These are phyloP conservation scores for Helicoverpa zea DNA, from an alignment of 1,140 invertebrate genomes.

Conservation along the genomic window DNA sequence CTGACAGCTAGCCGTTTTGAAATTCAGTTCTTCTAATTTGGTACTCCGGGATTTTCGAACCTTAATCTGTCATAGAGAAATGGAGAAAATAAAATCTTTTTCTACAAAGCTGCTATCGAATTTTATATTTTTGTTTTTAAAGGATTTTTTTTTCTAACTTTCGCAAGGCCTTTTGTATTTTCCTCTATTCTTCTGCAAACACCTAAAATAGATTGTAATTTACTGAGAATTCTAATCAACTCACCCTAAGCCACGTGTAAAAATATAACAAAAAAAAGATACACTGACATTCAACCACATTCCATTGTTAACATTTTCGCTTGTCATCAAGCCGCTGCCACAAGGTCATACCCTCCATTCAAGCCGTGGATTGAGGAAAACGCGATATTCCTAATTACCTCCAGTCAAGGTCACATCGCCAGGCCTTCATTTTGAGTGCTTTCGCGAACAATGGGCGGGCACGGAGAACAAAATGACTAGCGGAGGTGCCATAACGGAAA, in stretches of 20 bases:
- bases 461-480: not conserved
- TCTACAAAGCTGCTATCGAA: too few relatives aligned
- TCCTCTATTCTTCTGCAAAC: too few relatives aligned
- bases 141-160: too few relatives aligned
- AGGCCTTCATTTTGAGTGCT: not conserved
- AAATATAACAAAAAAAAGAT: not conserved
- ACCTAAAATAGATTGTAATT: too few relatives aligned
- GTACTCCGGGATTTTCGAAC: too few relatives aligned
- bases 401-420: slow-evolving; percentile 21
- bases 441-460: not conserved
- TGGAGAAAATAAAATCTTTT: too few relatives aligned
- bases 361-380: slow-evolving; percentile 22
- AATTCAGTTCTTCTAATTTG: not conserved
- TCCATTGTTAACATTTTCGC: not conserved
- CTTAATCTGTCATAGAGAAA: too few relatives aligned
- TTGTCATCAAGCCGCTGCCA: slow-evolving; percentile 7
- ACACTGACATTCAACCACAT: slow-evolving; percentile 7
- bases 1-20: not conserved
- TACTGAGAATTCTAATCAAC: too few relatives aligned
- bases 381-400: slow-evolving; percentile 24
- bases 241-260: too few relatives aligned
- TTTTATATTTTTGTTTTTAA: too few relatives aligned
- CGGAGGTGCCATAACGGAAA: too few relatives aligned
- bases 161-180: too few relatives aligned
- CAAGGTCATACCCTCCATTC: slow-evolving; percentile 22